These are phyloP conservation scores for Tympanoctomys barrerae DNA, from an alignment of 2,797 vertebrate species.

Conservation along the genomic window DNA sequence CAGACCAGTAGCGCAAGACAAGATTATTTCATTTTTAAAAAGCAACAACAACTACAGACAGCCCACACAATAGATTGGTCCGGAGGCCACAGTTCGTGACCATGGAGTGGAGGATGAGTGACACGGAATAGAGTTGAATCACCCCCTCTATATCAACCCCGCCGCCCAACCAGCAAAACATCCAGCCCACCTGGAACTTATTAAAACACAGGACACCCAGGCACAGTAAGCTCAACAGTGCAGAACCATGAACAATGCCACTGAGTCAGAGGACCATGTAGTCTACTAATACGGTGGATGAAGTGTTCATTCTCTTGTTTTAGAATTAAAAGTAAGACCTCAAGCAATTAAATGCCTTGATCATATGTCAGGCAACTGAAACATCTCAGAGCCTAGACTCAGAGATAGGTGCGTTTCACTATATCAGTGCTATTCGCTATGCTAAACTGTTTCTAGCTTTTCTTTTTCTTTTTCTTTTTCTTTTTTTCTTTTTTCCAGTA, in stretches of 20 bases:
- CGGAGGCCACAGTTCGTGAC: neutral
- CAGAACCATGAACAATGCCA: neutral
- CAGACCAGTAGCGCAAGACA: neutral
- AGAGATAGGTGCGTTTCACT: neutral
- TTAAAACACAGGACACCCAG: neutral
- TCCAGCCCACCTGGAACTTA: neutral
- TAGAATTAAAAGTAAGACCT: neutral
- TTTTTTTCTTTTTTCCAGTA: too few relatives aligned
- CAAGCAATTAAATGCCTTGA: neutral
- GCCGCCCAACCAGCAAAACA: fast-evolving
- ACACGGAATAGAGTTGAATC: neutral
- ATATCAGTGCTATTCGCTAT: neutral
- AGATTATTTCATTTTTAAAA: neutral
- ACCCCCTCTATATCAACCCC: neutral
- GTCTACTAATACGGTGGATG: neutral
- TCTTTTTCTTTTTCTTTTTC: too few relatives aligned
- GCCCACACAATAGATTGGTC: neutral
- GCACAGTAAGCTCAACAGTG: neutral
- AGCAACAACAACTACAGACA: neutral
- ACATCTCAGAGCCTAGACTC: slow-evolving; percentile 9
- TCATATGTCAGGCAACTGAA: neutral
- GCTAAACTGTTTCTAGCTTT: neutral
- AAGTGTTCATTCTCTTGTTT: slow-evolving; percentile 2
- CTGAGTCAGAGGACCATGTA: neutral
- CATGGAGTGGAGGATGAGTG: neutral